Percentiles rank a stretch among this genome's conserved stretches.
Conservation (phyloP, 2,113 vertebrate species). For the Melanerpes formicivorus region DNA sequence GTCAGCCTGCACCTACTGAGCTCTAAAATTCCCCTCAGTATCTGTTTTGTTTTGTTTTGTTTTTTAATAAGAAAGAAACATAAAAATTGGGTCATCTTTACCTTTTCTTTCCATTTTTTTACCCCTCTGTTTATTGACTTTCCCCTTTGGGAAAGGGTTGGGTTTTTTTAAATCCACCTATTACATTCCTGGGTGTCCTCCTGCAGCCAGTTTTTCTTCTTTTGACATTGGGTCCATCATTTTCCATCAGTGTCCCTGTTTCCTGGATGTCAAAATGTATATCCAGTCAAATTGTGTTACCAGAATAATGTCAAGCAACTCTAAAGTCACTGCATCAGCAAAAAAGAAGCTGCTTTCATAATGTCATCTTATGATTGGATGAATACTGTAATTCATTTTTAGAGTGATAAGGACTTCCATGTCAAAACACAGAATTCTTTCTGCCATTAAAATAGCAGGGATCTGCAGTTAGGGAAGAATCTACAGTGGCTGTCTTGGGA, state of each 20-base stretch:
- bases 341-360: not conserved
- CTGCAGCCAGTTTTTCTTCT: not conserved
- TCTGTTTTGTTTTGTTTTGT: not conserved
- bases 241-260: conserved; percentile 31
- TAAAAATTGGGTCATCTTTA: not conserved
- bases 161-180: not conserved
- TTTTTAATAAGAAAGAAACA: not conserved
- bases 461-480: not conserved
- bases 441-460: not conserved
- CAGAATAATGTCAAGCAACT: conserved; percentile 13
- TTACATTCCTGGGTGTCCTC: conserved; percentile 34
- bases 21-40: not conserved
- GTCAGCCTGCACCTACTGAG: not conserved
- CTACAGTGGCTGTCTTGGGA: not conserved
- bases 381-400: conserved; percentile 30
- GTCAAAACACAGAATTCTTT: conserved; percentile 10
- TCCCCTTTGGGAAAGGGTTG: not conserved
- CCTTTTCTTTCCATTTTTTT: not conserved
- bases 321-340: not conserved
- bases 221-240: conserved; percentile 32
- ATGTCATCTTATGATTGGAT: not conserved
- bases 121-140: not conserved
- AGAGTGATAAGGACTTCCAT: not conserved
- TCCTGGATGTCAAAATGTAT: conserved; percentile 29
- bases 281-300: conserved; percentile 21